Evolutionary conservation across 2,113 vertebrate species (phyloP), one percentile per base, ranked within the genome.

Genomic region (Acanthochromis polyacanthus): DNA sequence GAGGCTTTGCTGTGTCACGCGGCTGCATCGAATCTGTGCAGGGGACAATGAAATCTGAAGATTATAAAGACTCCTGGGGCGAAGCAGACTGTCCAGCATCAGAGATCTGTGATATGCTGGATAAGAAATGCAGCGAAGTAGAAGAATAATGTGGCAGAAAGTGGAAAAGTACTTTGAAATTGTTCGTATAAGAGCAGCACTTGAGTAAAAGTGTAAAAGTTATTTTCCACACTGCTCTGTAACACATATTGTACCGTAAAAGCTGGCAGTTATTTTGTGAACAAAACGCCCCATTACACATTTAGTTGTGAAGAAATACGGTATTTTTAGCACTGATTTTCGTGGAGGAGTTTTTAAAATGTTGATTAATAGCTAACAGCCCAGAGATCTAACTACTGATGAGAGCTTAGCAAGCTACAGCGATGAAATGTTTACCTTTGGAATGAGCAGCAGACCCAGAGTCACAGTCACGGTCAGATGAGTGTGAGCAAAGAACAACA

Each of bases 391-490:
- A 50, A 43, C 4, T 4, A 15, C 32, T 36, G 40, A 14, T 15
- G 16, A 25, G n/a, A 12, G 45, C 23, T 71, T 55, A 17, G 38
- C 30, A 30, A 25, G 8, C 15, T 17, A 0, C 36, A 48, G 45
- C 19, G 28, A 10, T 17, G 63, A 20, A 4, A 36, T 11, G 23
- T 45, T 52, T 96, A 99, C 98, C 98, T 99, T 99, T 61, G 98
- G 98, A 78, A 98, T 88, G 70, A 99, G 95, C 93, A 99, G 95
- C 40, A 99, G 89, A 25, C 96, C 96, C 68, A 97, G 84, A 80
- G 97, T 97, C 85, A 99, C 96, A 1, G 98, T 98, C 90, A 99
- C 97, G 74, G 97, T 99, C 93, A 99, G 93, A 81, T 99, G 98
- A 77, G 97, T 97, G 84, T 99, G 98, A 90, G 95, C 95, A 87